Base-by-base conservation (phyloP, 2,797 vertebrate species). In the Syngnathus acus region DNA sequence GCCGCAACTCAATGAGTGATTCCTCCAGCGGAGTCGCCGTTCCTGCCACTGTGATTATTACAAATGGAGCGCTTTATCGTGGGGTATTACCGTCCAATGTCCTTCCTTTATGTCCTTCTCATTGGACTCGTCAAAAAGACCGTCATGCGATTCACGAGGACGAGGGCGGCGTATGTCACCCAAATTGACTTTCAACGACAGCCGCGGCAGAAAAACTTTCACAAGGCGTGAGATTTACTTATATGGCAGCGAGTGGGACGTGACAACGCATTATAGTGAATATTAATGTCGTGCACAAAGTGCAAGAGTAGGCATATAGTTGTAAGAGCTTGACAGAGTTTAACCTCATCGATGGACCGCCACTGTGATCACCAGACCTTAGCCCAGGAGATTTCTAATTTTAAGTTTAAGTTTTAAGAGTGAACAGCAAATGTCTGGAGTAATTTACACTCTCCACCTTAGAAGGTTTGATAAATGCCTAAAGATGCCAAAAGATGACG, bases 11-110 rank as follows among this genome's bases (percentile, higher is more conserved):
- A 78, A 80, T 84, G 64, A 84, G 82, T 75, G 72, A 76, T 78
- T 84, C 76, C 65, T 69, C 72, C 67, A 17, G 55, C 51, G 57
- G 68, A 77, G 75, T 78, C 78, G 68, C 70, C 76, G 68, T 70
- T 76, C 70, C 71, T 77, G 77, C 62, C 77, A 67, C 60, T 75
- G 17, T 66, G 74, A 75, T 79, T 79, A 80, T 82, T 83, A 77
- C 69, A 82, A 83, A 85, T 78, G 68, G 71, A 80, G 67, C 67
- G 73, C 68, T 86, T 82, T 85, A 83, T 85, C 73, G 78, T 32
- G 14, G 75, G 73, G 58, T 68, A 63, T 83, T 79, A 72, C 79
- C 70, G 73, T 73, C 67, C 66, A 38, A 61, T 79, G 77, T 85
- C 78, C 75, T 84, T 80, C 74, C 77, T 77, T 76, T 72, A 73